These are phyloP conservation scores for Notothenia rossii DNA, from an alignment of 2,113 vertebrate species.

Conservation along the genomic window DNA sequence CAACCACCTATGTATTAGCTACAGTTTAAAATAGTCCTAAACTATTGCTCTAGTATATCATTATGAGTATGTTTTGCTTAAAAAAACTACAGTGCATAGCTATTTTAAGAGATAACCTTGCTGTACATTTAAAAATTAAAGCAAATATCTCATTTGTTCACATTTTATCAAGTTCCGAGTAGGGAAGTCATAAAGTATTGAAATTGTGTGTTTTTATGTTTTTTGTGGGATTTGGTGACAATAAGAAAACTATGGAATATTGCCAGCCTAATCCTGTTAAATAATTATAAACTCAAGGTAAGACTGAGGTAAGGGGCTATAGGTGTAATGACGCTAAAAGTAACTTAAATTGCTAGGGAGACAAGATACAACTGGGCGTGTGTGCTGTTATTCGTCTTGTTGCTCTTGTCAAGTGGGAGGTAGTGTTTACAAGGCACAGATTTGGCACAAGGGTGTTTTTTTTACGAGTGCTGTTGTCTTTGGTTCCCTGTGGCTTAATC, in stretches of 20 bases:
- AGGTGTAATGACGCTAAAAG: neutral
- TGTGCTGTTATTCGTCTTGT: constrained; percentile 13
- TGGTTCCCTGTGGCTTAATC: constrained; percentile 50
- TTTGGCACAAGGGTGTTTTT: constrained; percentile 49
- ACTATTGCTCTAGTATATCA: neutral
- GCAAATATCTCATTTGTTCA: too few species aligned
- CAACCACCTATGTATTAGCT: neutral
- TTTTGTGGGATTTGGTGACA: neutral
- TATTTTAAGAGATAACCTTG: neutral
- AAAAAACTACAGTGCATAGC: neutral
- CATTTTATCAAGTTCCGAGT: neutral
- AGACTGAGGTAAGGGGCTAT: neutral
- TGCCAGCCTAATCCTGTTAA: neutral
- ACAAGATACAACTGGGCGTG: neutral
- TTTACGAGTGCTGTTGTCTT: constrained; percentile 50
- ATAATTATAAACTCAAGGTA: neutral
- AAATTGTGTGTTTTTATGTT: neutral
- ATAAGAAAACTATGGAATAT: neutral
- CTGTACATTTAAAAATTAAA: neutral
- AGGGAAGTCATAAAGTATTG: neutral
- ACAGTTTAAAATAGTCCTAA: neutral
- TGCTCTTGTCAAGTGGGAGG: constrained; percentile 39
- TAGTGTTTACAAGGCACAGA: constrained; percentile 50
- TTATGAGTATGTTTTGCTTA: neutral
- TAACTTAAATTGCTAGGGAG: neutral